These are phyloP conservation scores for Eumacrocentrus americanus DNA, from an alignment of 2,888 invertebrate genomes.

Conservation along the genomic window DNA sequence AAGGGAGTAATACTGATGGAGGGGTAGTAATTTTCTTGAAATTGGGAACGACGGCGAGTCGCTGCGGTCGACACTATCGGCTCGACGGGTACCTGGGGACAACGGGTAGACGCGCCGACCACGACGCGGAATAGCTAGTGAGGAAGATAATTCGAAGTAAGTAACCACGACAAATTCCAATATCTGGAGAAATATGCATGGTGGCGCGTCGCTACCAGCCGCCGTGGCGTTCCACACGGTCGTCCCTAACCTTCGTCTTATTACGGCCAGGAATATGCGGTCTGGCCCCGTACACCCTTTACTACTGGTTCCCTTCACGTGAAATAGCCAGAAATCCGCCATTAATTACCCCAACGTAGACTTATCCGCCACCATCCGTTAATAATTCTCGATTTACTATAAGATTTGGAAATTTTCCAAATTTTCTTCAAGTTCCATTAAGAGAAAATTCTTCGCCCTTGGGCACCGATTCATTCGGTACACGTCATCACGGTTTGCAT, in stretches of 20 bases:
- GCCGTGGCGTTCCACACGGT: slow-evolving; percentile 55
- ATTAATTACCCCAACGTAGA: neutral
- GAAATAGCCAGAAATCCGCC: neutral
- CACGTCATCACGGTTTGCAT: slow-evolving; percentile 59
- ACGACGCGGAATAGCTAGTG: slow-evolving; percentile 48
- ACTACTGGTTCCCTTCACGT: neutral
- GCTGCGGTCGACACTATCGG: slow-evolving; percentile 31
- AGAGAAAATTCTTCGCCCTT: slow-evolving; percentile 20
- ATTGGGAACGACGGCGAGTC: slow-evolving; percentile 36
- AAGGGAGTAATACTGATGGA: slow-evolving; percentile 1
- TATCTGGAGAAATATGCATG: slow-evolving; percentile 59
- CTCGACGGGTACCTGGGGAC: slow-evolving; percentile 13
- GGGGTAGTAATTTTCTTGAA: slow-evolving; percentile 32
- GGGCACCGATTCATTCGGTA: slow-evolving; percentile 47
- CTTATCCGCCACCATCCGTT: neutral
- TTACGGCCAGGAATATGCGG: slow-evolving; percentile 37
- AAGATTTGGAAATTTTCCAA: neutral
- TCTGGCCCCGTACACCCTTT: slow-evolving; percentile 1
- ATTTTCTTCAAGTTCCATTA: neutral
- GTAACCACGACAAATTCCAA: slow-evolving; percentile 61
- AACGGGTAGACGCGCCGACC: slow-evolving; percentile 45
- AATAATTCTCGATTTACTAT: neutral
- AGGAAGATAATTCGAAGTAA: slow-evolving; percentile 59
- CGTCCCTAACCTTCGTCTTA: slow-evolving; percentile 54
- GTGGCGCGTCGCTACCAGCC: slow-evolving; percentile 52